phyloP scores from a whole-genome alignment of 2,113 vertebrate genomes.

The Notarius lentiginosus region DNA sequence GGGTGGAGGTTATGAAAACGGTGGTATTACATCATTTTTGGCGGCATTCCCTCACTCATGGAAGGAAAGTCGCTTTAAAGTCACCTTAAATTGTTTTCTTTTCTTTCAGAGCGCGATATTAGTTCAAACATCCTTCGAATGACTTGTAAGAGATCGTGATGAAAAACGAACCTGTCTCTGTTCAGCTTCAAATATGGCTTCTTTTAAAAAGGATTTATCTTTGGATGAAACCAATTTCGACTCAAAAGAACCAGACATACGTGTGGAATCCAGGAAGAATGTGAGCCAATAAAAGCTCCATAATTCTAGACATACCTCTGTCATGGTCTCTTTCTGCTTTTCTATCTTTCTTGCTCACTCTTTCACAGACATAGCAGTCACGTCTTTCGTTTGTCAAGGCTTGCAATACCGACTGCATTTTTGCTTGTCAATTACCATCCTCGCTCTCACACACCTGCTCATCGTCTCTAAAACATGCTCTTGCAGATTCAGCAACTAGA shows the following conservation, averaged over 20 bases:
- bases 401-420: background rate
- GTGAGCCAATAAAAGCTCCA: constrained; percentile 13
- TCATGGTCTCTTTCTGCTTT: background rate
- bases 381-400: background rate
- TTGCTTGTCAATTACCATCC: background rate
- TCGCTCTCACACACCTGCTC: background rate
- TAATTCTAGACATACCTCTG: background rate
- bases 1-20: constrained; percentile 36
- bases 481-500: background rate
- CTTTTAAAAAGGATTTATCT: background rate
- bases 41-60: constrained; percentile 14
- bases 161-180: background rate
- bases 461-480: background rate
- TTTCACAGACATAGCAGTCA: background rate
- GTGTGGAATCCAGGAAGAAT: constrained; percentile 9
- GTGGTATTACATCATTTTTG: constrained; percentile 39
- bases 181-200: background rate
- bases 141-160: constrained; percentile 2
- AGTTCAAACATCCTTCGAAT: constrained; percentile 9
- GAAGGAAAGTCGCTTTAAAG: constrained; percentile 19
- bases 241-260: constrained; percentile 15
- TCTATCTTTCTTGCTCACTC: background rate
- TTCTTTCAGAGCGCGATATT: constrained; percentile 31
- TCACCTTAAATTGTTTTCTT: constrained; percentile 20
- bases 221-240: constrained; percentile 7